Base-by-base conservation (phyloP, 1,140 invertebrate genomes). In the Calephelis nemesis region DNA sequence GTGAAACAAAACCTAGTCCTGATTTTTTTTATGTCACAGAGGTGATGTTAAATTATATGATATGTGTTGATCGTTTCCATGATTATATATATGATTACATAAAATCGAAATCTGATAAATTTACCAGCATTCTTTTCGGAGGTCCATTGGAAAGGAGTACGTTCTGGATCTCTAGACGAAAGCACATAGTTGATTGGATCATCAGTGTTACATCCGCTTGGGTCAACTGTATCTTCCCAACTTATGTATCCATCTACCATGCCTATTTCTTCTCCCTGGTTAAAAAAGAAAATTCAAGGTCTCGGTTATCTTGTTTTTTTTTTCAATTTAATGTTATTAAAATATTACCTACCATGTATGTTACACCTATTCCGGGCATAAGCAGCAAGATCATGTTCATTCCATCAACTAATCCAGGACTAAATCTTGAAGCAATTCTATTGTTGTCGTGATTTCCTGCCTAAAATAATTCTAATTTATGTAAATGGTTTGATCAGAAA, bases 131-230 rank as follows among this genome's bases (percentile, higher is more conserved):
- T 94, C 4, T 72, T 81, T 0, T 90, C 87, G 70, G 89, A 87
- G 72, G 94, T 92, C 96, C 96, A 97, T 73, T 96, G 96, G 87
- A 95, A 97, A 0, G 96, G 95, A 1, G 95, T 95, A 47, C 96
- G 88, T 40, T 93, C 93, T 0, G 95, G 94, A 82, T 96, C 96
- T 30, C 96, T 92, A 7, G 93, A 93, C 40, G 76, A 88, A 11
- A 78, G 65, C 49, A 90, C 68, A 68, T 85, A 82, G 45, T 77
- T 83, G 5, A 76, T 73, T 1, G 75, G 69, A 47, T 79, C 74
- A 11, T 75, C 81, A 7, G 78, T 77, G 72, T 82, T 88, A 13
- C 80, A 76, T 19, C 85, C 90, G 15, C 75, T 74, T 0, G 88
- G 78, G 58, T 92, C 90, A 5, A 88, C 81, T 0, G 87, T 90